phyloP scores from a whole-genome alignment of 1,140 invertebrate genomes.

The Ceratoteleas bidentatus region DNA sequence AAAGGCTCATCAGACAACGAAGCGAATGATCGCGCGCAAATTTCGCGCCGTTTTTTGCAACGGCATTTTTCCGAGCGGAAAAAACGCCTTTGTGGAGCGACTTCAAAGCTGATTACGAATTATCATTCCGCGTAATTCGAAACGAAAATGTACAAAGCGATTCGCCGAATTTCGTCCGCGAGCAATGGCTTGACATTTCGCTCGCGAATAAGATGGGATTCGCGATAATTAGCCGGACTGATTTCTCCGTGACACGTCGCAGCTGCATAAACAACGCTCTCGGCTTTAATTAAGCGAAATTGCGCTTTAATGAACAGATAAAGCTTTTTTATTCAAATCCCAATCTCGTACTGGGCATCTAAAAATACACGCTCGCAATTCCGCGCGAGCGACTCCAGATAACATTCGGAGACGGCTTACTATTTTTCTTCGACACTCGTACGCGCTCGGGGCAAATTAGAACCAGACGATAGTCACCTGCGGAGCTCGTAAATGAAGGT shows the following conservation, averaged over 20 bases:
- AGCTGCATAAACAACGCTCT: neutral
- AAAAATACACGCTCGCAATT: no score
- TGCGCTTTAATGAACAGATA: neutral
- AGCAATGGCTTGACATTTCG: no score
- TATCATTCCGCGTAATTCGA: no score
- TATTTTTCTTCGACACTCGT: neutral
- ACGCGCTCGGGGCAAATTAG: no score
- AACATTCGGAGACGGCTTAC: neutral
- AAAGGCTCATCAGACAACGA: neutral
- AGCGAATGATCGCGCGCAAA: neutral
- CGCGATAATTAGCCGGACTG: no score
- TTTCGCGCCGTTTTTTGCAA: neutral
- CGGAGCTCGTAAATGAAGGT: neutral
- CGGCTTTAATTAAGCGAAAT: conserved; percentile 9
- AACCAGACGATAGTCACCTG: neutral
- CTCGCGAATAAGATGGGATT: no score
- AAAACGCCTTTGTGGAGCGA: no score
- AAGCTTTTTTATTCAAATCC: neutral
- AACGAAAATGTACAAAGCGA: no score
- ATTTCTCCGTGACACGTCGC: neutral
- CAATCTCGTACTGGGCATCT: neutral
- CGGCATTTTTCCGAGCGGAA: no score
- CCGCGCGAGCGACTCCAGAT: no score
- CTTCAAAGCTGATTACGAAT: no score
- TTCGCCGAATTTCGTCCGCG: no score